Percentiles rank a stretch among this genome's conserved stretches.
Conservation (phyloP, 2,113 vertebrate genomes). For the Procavia capensis region DNA sequence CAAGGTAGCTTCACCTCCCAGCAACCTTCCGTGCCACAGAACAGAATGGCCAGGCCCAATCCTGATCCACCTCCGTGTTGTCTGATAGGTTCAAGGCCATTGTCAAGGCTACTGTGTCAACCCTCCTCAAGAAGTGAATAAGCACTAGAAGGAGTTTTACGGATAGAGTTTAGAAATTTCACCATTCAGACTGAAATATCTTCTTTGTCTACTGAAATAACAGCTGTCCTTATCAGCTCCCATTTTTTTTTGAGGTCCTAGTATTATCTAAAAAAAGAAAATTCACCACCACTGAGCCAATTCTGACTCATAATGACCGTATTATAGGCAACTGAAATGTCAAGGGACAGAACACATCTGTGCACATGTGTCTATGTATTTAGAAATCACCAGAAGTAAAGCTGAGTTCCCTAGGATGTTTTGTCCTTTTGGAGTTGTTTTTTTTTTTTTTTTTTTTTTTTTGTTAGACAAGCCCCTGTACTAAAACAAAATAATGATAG, state of each 20-base stretch:
- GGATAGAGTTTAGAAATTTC: not conserved
- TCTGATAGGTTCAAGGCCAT: not conserved
- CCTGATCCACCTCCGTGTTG: not conserved
- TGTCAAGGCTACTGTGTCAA: not conserved
- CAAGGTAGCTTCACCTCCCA: not conserved
- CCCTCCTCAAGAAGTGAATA: not conserved
- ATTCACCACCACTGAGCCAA: too few species aligned
- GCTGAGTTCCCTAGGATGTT: not conserved
- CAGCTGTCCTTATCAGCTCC: not conserved
- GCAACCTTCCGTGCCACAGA: not conserved
- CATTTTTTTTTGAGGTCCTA: not conserved
- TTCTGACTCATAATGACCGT: too few species aligned
- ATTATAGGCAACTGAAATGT: not conserved
- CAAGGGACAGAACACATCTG: not conserved
- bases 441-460: constrained; percentile 34
- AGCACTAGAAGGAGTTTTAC: not conserved
- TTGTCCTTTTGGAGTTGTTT: not conserved
- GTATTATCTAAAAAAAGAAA: too few species aligned
- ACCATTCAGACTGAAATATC: not conserved
- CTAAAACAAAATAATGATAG: not conserved
- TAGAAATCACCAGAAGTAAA: constrained; percentile 40
- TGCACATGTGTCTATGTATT: not conserved
- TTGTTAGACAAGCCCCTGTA: not conserved
- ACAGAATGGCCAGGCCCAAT: not conserved
- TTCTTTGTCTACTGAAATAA: not conserved